A percentile compares a stretch with the other conserved stretches of the same genome.
Evolutionary conservation across 2,113 vertebrate genomes (phyloP).

Genomic region (Heptranchias perlo): DNA sequence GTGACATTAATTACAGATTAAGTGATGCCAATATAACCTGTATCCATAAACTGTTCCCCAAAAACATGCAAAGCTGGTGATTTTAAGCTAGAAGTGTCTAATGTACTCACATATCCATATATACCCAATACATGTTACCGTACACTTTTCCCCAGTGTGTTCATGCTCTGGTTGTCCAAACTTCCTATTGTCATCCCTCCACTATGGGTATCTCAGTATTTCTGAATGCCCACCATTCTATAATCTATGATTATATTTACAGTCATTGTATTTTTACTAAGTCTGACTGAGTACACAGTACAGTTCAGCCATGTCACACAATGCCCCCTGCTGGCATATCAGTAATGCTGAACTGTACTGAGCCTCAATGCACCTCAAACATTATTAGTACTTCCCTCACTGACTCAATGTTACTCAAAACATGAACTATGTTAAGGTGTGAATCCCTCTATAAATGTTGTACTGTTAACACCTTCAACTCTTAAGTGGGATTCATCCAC

Average conservation of each 20-base stretch:
- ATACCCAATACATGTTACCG: neutral
- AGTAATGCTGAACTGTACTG: neutral
- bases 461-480: neutral
- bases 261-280: neutral
- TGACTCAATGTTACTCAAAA: neutral
- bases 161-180: neutral
- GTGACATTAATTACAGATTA: no score
- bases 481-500: neutral
- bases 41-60: neutral
- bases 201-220: neutral
- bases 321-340: conserved; percentile 11
- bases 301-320: conserved; percentile 11
- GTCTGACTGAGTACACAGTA: neutral
- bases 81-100: neutral
- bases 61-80: neutral
- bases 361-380: neutral
- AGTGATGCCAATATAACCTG: neutral
- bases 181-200: neutral
- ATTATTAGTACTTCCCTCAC: neutral
- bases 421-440: neutral
- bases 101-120: neutral
- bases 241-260: neutral
- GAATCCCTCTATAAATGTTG: neutral
- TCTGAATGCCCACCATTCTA: no score
- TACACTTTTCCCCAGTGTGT: neutral